Conservation (phyloP, 2,797 vertebrate species). For the Macrochelys suwanniensis region DNA sequence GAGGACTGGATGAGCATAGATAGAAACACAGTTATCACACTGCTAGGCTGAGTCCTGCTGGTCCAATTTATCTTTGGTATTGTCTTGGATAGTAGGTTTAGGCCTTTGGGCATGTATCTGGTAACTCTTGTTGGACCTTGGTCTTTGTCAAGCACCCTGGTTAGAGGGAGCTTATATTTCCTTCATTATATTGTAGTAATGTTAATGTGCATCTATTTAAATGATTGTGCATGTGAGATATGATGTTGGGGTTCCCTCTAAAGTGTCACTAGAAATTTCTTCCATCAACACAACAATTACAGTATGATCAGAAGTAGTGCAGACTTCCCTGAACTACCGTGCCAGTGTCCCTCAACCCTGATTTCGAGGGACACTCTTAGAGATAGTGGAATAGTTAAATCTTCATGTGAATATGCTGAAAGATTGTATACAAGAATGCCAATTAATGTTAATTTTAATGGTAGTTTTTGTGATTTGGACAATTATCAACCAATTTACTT, state of each 20-base stretch:
- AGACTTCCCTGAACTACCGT: not conserved
- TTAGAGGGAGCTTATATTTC: not conserved
- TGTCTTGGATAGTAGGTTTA: not conserved
- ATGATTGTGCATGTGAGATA: not conserved
- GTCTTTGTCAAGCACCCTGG: not conserved
- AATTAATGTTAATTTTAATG: not conserved
- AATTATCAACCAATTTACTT: not conserved
- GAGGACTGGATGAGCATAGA: not conserved
- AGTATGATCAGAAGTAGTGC: not conserved
- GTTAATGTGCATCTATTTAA: not conserved
- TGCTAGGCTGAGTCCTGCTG: not conserved
- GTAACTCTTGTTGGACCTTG: not conserved
- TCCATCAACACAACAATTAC: not conserved
- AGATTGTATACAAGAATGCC: not conserved
- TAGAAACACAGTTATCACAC: not conserved
- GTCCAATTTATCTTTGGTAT: not conserved
- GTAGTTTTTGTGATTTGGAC: not conserved
- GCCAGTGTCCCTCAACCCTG: not conserved
- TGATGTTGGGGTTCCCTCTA: not conserved
- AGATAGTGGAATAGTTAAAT: not conserved
- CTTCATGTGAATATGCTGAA: not conserved
- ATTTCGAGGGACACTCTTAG: not conserved
- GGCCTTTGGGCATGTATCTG: not conserved
- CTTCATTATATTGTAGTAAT: not conserved
- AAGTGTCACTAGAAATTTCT: not conserved